Conservation (phyloP, 2,797 vertebrate species). For the Rhodeus uyekii region DNA sequence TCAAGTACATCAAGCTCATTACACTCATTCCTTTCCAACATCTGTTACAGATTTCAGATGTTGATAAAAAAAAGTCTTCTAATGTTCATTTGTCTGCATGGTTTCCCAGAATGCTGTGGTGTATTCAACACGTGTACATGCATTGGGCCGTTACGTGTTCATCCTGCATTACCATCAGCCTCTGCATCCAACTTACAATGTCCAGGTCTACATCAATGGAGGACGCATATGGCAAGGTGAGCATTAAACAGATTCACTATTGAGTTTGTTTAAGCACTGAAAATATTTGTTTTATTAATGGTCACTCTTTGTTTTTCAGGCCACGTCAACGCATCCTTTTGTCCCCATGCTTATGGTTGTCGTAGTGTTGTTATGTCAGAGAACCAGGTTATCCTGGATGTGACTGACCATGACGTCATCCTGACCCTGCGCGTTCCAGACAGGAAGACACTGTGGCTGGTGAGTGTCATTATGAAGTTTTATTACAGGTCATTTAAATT, state of each 20-base stretch:
- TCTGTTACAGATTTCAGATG: too few relatives aligned
- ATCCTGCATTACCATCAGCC: constrained; percentile 94
- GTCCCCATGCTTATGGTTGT: constrained; percentile 91
- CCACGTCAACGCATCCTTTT: constrained; percentile 87
- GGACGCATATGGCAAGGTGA: constrained; percentile 94
- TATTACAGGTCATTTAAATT: background rate
- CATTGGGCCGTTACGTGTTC: constrained; percentile 89
- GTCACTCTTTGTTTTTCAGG: constrained; percentile 71
- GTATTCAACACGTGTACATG: constrained; percentile 80
- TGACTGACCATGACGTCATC: constrained; percentile 86
- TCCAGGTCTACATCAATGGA: constrained; percentile 86
- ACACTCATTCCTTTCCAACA: background rate
- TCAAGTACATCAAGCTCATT: constrained; percentile 70
- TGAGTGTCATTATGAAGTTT: constrained; percentile 63
- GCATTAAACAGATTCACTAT: constrained; percentile 36
- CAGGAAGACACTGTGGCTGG: constrained; percentile 90
- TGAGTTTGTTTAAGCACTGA: background rate
- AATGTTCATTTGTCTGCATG: background rate
- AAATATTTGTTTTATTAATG: background rate
- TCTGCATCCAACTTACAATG: constrained; percentile 79
- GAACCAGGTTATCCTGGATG: constrained; percentile 85
- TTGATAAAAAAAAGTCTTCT: background rate
- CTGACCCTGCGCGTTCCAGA: constrained; percentile 87
- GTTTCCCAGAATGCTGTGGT: constrained; percentile 82
- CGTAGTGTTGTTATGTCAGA: constrained; percentile 87